These are phyloP conservation scores for Heliconius hermathena DNA, from an alignment of 1,140 invertebrate genomes.

Conservation along the genomic window DNA sequence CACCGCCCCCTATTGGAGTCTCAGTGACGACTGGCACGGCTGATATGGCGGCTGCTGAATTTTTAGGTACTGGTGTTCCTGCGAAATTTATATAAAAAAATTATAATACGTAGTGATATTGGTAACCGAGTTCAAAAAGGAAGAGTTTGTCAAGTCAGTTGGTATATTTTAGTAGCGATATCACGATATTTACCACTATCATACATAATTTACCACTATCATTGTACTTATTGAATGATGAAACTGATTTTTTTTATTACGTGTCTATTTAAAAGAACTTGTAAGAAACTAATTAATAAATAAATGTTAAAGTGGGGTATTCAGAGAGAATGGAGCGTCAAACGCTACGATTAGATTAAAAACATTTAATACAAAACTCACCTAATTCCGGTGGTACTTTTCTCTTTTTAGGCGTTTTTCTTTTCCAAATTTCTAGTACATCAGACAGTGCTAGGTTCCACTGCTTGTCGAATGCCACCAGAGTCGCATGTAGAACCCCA, in stretches of 20 bases:
- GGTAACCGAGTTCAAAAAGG: no score
- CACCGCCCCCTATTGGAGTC: conserved; percentile 82
- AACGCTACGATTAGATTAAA: no score
- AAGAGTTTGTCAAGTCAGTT: no score
- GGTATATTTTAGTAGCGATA: no score
- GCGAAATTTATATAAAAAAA: conserved; percentile 6
- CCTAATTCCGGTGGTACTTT: conserved; percentile 82
- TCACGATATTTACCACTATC: background rate
- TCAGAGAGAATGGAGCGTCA: no score
- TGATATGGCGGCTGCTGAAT: conserved; percentile 71
- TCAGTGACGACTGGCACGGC: conserved; percentile 80
- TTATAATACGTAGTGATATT: no score
- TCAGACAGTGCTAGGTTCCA: conserved; percentile 95
- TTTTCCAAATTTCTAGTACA: conserved; percentile 92
- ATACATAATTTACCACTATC: no score
- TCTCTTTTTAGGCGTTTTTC: conserved; percentile 82
- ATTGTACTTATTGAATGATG: background rate
- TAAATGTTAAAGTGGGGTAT: no score
- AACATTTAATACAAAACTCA: conserved; percentile 32
- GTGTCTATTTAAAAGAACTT: no score
- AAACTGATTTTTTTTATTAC: no score
- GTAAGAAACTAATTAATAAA: no score
- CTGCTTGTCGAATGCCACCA: conserved; percentile 96
- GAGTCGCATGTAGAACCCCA: conserved; percentile 89
- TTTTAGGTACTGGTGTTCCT: conserved; percentile 79